A percentile compares a stretch with the other conserved stretches of the same genome.
phyloP scores from a whole-genome alignment of 2,113 vertebrate species.

The Zootoca vivipara region DNA sequence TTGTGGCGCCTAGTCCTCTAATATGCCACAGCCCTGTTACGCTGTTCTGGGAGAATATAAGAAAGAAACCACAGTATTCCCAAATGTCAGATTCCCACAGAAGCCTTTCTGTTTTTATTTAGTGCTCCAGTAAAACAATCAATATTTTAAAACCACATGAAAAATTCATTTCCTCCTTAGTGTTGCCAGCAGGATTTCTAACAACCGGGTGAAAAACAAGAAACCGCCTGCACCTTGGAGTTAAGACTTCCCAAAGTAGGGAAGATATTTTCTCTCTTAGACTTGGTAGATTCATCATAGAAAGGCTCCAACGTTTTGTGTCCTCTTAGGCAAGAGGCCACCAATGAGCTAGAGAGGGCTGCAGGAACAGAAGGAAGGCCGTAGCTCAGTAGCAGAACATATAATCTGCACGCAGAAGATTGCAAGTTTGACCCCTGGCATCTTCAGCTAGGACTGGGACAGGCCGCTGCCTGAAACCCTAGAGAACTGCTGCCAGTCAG shows the following conservation, averaged over 20 bases:
- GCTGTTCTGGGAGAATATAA: neutral
- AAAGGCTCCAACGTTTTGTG: neutral
- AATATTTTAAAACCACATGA: conserved; percentile 35
- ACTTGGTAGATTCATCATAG: neutral
- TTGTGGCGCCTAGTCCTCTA: neutral
- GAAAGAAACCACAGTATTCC: neutral
- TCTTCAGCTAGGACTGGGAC: too few relatives aligned
- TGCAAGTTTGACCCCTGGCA: too few relatives aligned
- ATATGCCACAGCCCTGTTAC: neutral
- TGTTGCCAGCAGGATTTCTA: neutral
- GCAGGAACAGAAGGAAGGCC: too few relatives aligned
- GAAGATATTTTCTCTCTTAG: neutral
- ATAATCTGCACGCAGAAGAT: too few relatives aligned
- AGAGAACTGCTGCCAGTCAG: too few relatives aligned
- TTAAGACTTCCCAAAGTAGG: neutral
- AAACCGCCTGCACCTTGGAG: neutral
- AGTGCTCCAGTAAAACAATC: conserved; percentile 19
- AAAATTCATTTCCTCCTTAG: conserved; percentile 26
- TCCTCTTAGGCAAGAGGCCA: neutral
- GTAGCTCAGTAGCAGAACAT: too few relatives aligned
- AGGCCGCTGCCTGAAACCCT: too few relatives aligned
- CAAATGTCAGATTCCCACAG: conserved; percentile 11
- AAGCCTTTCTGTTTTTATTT: conserved; percentile 22
- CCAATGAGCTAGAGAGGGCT: neutral
- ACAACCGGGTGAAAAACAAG: neutral